These are phyloP conservation scores for Lumbricus terrestris DNA, from an alignment of 2,888 invertebrate genomes.

Conservation along the genomic window DNA sequence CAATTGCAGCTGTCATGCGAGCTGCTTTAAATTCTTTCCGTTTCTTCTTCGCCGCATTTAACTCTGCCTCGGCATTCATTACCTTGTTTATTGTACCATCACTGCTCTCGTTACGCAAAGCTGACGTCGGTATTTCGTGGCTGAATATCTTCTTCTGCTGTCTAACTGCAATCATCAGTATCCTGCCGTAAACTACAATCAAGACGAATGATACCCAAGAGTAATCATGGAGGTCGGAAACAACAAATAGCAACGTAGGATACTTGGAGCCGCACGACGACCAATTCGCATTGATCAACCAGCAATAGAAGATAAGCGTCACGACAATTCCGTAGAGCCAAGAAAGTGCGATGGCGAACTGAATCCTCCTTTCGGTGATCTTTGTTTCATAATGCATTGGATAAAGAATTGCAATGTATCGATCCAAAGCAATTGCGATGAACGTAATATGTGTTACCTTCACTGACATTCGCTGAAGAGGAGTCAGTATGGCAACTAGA, in stretches of 20 bases:
- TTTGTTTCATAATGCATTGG: background rate
- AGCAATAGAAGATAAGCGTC: background rate
- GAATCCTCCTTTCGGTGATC: background rate
- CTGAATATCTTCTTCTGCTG: background rate
- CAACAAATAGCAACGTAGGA: background rate
- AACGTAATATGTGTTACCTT: background rate
- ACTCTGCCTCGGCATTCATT: background rate
- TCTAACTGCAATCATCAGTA: background rate
- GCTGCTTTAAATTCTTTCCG: background rate
- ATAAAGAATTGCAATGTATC: background rate
- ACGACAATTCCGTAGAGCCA: background rate
- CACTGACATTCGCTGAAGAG: background rate
- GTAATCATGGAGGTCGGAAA: background rate
- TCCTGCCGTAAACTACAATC: background rate
- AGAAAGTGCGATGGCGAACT: background rate
- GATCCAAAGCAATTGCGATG: background rate
- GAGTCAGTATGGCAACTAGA: background rate
- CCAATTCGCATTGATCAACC: background rate
- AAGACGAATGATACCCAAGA: background rate
- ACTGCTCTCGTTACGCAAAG: no score
- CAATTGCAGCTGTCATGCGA: background rate
- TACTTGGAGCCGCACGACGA: background rate
- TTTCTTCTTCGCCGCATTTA: background rate
- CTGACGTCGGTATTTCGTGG: background rate
- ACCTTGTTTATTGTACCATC: accelerated